These are phyloP conservation scores for Neosalanx taihuensis DNA, from an alignment of 2,797 vertebrate genomes.

Conservation along the genomic window DNA sequence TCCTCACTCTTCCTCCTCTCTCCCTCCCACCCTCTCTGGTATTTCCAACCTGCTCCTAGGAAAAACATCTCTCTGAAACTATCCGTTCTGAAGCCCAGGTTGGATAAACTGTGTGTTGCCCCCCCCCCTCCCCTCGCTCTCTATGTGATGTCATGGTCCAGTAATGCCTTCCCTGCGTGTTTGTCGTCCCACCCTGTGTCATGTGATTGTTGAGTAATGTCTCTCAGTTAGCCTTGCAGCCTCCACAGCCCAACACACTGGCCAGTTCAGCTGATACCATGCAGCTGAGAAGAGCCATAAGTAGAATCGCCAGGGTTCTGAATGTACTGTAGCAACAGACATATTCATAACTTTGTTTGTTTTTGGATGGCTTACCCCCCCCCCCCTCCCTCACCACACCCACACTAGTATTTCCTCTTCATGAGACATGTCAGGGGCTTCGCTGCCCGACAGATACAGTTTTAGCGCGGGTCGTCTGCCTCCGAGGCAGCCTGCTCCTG, in stretches of 20 bases:
- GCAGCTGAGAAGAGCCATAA: too few species aligned
- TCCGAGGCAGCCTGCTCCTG: conserved; percentile 20
- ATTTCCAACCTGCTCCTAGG: conserved; percentile 75
- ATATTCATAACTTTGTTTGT: conserved; percentile 16
- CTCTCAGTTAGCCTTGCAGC: conserved; percentile 42
- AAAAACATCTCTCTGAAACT: conserved; percentile 93
- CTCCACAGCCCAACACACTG: neutral
- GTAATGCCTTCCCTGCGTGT: conserved; percentile 68
- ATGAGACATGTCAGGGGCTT: neutral
- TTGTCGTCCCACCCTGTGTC: conserved; percentile 61
- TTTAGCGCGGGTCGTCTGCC: conserved; percentile 15
- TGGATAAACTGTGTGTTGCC: conserved; percentile 80
- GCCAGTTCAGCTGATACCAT: too few species aligned
- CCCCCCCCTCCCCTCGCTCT: conserved; percentile 21
- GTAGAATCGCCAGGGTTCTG: neutral
- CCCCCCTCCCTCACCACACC: neutral
- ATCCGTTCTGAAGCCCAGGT: conserved; percentile 89
- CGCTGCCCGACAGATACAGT: neutral
- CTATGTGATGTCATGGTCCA: conserved; percentile 67
- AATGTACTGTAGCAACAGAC: conserved; percentile 7
- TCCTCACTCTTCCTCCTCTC: conserved; percentile 61
- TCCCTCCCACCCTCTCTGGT: conserved; percentile 45
- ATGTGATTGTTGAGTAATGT: conserved; percentile 68
- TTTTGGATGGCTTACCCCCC: neutral
- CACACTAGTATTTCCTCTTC: neutral